Evolutionary conservation across 1,140 invertebrate species (phyloP).

Genomic region (Halyomorpha halys): DNA sequence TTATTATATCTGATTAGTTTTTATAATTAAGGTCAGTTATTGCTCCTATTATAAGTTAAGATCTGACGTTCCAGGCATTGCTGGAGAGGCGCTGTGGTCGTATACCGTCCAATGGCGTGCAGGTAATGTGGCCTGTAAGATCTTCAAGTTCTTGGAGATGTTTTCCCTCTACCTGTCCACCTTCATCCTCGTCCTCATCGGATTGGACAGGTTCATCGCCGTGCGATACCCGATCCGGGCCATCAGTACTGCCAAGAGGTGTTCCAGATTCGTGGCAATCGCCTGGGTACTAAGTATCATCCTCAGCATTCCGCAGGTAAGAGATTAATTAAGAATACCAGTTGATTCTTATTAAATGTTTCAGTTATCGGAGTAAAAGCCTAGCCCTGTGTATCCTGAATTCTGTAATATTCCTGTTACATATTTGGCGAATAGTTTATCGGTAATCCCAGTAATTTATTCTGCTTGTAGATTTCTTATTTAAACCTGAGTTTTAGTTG

Average conservation of each 20-base stretch:
- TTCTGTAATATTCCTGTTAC: too few relatives aligned
- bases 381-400: too few relatives aligned
- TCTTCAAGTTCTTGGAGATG: slow-evolving; percentile 73
- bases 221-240: slow-evolving; percentile 70
- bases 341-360: too few relatives aligned
- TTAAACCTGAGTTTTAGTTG: too few relatives aligned
- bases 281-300: slow-evolving; percentile 59
- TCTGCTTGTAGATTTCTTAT: too few relatives aligned
- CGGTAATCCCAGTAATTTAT: too few relatives aligned
- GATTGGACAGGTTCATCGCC: slow-evolving; percentile 67
- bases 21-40: too few relatives aligned
- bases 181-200: slow-evolving; percentile 59
- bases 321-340: slow-evolving; percentile 20
- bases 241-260: slow-evolving; percentile 53
- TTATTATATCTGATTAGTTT: too few relatives aligned
- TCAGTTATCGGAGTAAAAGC: too few relatives aligned
- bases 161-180: slow-evolving; percentile 74
- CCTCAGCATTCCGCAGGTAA: slow-evolving; percentile 73
- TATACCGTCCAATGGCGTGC: slow-evolving; percentile 70
- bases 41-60: too few relatives aligned
- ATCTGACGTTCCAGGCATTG: slow-evolving; percentile 38
- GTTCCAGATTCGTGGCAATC: slow-evolving; percentile 47
- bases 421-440: too few relatives aligned
- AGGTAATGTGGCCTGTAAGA: slow-evolving; percentile 61
- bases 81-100: slow-evolving; percentile 66